Conservation (phyloP, 23 tunicate species). For the Phallusia fumigata region DNA sequence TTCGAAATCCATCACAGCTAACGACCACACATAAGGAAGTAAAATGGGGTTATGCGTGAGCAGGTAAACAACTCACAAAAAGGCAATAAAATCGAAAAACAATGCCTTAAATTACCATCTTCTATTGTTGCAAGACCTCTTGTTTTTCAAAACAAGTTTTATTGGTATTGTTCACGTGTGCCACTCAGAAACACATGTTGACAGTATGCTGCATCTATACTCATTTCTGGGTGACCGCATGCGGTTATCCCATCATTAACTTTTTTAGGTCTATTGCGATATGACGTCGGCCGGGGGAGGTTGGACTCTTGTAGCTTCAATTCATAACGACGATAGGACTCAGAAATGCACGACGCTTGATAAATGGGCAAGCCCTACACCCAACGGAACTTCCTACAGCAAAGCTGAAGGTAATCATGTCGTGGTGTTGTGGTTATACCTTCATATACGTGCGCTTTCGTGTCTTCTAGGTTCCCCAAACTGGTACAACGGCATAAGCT, state of each 20-base stretch:
- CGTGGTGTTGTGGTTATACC: background rate
- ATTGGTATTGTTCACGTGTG: too few species aligned
- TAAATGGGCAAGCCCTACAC: background rate
- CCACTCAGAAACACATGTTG: too few species aligned
- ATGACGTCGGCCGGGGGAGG: constrained; percentile 5
- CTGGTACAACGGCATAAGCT: background rate
- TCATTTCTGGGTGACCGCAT: too few species aligned
- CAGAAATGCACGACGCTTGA: background rate
- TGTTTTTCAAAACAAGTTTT: too few species aligned
- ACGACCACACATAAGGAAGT: too few species aligned
- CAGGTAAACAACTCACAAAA: too few species aligned
- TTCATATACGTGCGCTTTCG: background rate
- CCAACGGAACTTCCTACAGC: background rate
- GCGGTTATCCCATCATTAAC: too few species aligned
- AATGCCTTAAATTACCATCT: too few species aligned
- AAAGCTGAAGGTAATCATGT: background rate
- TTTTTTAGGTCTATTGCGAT: background rate
- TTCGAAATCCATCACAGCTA: too few species aligned
- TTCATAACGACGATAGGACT: background rate
- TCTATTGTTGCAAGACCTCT: too few species aligned
- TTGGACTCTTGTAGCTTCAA: background rate
- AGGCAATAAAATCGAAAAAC: too few species aligned
- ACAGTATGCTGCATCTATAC: background rate
- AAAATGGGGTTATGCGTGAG: too few species aligned
- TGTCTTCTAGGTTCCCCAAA: background rate